Evolutionary conservation across 2,113 vertebrate species (phyloP).

Genomic region (Calyptommatus sinebrachiatus): DNA sequence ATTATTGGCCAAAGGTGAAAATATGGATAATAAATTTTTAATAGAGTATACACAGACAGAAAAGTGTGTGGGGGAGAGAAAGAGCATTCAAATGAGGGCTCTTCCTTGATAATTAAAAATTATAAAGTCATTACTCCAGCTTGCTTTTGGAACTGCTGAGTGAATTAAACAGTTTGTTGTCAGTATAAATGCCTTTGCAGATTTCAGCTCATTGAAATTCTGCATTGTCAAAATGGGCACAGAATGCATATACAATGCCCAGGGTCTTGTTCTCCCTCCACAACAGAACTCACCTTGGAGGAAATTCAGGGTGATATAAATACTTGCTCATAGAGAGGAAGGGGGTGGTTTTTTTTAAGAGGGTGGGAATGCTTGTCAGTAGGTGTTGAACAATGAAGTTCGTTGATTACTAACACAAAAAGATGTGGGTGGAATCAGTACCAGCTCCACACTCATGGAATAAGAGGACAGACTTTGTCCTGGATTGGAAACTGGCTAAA

Average conservation of each 20-base stretch:
- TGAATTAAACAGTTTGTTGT: conserved; percentile 53
- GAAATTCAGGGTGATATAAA: conserved; percentile 25
- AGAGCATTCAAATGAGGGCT: conserved; percentile 36
- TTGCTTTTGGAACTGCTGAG: conserved; percentile 50
- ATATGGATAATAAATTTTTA: conserved; percentile 64
- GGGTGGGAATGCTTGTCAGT: too few species aligned
- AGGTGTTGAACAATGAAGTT: too few species aligned
- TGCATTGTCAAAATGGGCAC: conserved; percentile 30
- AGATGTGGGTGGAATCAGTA: too few species aligned
- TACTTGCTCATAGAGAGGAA: conserved; percentile 44
- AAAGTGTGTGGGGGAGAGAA: conserved; percentile 16
- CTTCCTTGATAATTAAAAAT: conserved; percentile 56
- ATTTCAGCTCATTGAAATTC: conserved; percentile 62
- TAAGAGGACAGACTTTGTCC: too few species aligned
- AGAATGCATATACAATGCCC: conserved; percentile 33
- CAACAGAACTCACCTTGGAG: conserved; percentile 47
- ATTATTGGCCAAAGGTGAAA: conserved; percentile 44
- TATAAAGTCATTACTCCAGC: conserved; percentile 61
- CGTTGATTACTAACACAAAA: too few species aligned
- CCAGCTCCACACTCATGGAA: too few species aligned
- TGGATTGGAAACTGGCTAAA: too few species aligned
- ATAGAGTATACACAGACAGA: conserved; percentile 43
- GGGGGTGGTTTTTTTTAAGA: neutral
- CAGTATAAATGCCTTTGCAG: conserved; percentile 46
- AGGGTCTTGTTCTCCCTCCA: conserved; percentile 44